These are phyloP conservation scores for Phodopus roborovskii DNA, from an alignment of 2,113 vertebrate species.

Conservation along the genomic window DNA sequence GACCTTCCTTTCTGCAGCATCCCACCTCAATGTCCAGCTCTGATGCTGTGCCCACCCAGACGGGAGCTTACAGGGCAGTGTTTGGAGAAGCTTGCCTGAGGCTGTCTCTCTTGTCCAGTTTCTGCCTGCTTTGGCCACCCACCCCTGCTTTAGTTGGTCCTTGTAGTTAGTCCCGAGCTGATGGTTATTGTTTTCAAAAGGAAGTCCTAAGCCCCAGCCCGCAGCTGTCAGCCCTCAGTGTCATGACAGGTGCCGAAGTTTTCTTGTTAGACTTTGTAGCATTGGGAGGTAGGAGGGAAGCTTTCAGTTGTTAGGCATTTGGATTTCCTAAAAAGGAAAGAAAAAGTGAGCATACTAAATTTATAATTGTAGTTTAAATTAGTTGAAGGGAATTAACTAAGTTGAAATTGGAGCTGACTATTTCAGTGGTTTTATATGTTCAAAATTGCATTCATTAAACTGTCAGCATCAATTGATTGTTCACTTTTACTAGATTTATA, in stretches of 20 bases:
- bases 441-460: conserved; percentile 50
- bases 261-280: conserved; percentile 17
- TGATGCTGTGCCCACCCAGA: neutral
- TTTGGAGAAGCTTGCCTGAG: neutral
- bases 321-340: conserved; percentile 52
- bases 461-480: neutral
- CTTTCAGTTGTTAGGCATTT: conserved; percentile 38
- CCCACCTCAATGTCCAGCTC: neutral
- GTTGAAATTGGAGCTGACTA: neutral
- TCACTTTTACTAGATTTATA: conserved; percentile 19
- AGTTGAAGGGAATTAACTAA: conserved; percentile 29
- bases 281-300: neutral
- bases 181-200: neutral
- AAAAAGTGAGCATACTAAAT: conserved; percentile 42
- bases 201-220: neutral
- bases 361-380: conserved; percentile 62
- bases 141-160: neutral
- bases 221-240: neutral
- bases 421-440: conserved; percentile 49
- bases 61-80: neutral
- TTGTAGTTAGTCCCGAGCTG: neutral
- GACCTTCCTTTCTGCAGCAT: neutral
- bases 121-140: neutral
- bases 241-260: neutral
- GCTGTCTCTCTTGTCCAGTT: neutral